Evolutionary conservation across 2,113 vertebrate genomes (phyloP).

Genomic region (Penelope pileata): DNA sequence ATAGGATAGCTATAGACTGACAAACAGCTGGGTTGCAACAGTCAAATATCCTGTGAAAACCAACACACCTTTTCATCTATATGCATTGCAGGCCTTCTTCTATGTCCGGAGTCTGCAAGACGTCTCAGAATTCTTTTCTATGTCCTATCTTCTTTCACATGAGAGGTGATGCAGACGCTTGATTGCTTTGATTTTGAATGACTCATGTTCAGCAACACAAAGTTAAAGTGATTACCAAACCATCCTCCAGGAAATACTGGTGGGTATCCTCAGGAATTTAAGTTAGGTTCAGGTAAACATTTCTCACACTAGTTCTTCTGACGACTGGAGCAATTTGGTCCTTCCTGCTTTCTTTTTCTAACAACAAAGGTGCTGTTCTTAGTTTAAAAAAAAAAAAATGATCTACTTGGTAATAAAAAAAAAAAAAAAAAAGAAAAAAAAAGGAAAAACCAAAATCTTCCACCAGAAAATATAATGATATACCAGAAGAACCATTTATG

Average conservation of each 20-base stretch:
- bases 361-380: conserved; percentile 55
- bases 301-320: conserved; percentile 47
- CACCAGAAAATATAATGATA: conserved; percentile 49
- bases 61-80: neutral
- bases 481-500: conserved; percentile 24
- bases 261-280: conserved; percentile 68
- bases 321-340: conserved; percentile 29
- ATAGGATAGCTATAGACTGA: neutral
- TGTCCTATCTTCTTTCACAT: neutral
- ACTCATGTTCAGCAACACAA: conserved; percentile 31
- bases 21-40: neutral
- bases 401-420: neutral
- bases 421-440: neutral
- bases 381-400: neutral
- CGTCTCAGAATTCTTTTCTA: neutral
- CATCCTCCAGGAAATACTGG: conserved; percentile 59
- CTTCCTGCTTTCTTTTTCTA: conserved; percentile 60
- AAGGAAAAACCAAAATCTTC: neutral
- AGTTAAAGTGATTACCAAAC: conserved; percentile 42
- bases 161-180: neutral
- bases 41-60: neutral
- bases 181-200: conserved; percentile 17
- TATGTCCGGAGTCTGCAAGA: neutral
- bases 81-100: neutral
- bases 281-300: conserved; percentile 66